phyloP scores from a whole-genome alignment of 2,888 invertebrate genomes.

The Aelia acuminata region DNA sequence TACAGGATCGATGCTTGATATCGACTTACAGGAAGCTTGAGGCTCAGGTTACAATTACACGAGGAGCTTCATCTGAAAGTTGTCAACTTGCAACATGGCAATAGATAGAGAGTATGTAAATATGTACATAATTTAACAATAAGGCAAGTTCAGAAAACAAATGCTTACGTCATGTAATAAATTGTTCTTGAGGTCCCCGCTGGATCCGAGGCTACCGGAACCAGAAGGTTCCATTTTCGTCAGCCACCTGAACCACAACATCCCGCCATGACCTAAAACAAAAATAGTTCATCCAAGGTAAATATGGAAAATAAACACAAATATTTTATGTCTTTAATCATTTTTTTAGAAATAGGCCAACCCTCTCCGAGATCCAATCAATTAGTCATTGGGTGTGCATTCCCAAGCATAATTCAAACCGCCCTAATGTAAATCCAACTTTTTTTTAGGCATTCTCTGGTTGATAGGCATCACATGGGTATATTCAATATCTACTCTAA shows the following conservation, averaged over 20 bases:
- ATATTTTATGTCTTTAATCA: too few relatives aligned
- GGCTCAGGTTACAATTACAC: background rate
- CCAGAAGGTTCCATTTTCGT: slow-evolving; percentile 59
- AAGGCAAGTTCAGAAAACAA: background rate
- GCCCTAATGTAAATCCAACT: too few relatives aligned
- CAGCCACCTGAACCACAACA: slow-evolving; percentile 55
- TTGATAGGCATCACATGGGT: too few relatives aligned
- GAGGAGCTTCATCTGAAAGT: background rate
- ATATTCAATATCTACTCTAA: too few relatives aligned
- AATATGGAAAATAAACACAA: background rate
- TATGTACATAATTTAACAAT: background rate
- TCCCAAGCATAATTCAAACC: too few relatives aligned
- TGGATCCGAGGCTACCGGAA: slow-evolving; percentile 58
- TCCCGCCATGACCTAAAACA: slow-evolving; percentile 53
- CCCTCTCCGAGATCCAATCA: too few relatives aligned
- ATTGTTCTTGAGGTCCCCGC: slow-evolving; percentile 57
- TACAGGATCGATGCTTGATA: background rate
- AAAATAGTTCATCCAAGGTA: background rate
- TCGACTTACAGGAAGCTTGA: background rate
- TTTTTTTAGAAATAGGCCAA: too few relatives aligned
- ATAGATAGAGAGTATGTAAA: background rate
- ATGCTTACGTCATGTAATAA: slow-evolving; percentile 52
- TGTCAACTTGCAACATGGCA: background rate
- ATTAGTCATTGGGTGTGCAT: too few relatives aligned
- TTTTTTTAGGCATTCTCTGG: too few relatives aligned